A percentile compares a stretch with the other conserved stretches of the same genome.
These are phyloP conservation scores for Cryptocephalus primarius DNA, from an alignment of 2,888 invertebrate genomes.

Conservation along the genomic window DNA sequence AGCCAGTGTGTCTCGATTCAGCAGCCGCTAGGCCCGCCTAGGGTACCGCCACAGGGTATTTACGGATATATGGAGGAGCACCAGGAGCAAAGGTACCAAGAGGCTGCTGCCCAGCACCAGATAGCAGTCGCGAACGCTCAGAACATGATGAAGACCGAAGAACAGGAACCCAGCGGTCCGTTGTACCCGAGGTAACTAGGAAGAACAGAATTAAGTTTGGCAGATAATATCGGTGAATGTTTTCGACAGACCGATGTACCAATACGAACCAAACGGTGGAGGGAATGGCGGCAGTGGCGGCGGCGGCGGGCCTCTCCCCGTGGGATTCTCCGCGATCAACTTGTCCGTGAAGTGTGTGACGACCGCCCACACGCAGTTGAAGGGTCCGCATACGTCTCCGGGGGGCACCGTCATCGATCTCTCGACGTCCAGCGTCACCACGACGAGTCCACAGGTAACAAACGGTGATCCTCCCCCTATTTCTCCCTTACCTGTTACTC, in stretches of 20 bases:
- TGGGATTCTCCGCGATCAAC: slow-evolving; percentile 72
- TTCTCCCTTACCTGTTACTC: no score
- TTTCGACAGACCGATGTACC: slow-evolving; percentile 62
- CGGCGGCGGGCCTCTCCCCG: slow-evolving; percentile 57
- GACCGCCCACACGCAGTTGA: slow-evolving; percentile 56
- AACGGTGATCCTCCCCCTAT: background rate
- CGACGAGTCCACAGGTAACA: slow-evolving; percentile 71
- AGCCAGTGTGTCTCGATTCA: slow-evolving; percentile 37
- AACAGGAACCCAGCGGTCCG: slow-evolving; percentile 58
- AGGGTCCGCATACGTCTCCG: slow-evolving; percentile 58
- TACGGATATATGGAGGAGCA: slow-evolving; percentile 51
- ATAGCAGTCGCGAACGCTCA: slow-evolving; percentile 43
- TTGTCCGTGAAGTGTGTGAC: slow-evolving; percentile 76
- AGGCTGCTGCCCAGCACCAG: slow-evolving; percentile 40
- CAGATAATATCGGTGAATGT: background rate
- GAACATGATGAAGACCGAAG: slow-evolving; percentile 57
- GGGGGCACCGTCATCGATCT: slow-evolving; percentile 77
- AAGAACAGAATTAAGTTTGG: background rate
- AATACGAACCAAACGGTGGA: slow-evolving; percentile 51
- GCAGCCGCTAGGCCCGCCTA: slow-evolving; percentile 38
- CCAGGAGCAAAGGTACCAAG: slow-evolving; percentile 47
- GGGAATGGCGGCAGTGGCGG: slow-evolving; percentile 4
- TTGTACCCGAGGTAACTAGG: slow-evolving; percentile 56
- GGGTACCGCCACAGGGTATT: slow-evolving; percentile 44
- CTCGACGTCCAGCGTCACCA: slow-evolving; percentile 75